Conservation (phyloP, 2,888 invertebrate species). For the Nebria brevicollis region DNA sequence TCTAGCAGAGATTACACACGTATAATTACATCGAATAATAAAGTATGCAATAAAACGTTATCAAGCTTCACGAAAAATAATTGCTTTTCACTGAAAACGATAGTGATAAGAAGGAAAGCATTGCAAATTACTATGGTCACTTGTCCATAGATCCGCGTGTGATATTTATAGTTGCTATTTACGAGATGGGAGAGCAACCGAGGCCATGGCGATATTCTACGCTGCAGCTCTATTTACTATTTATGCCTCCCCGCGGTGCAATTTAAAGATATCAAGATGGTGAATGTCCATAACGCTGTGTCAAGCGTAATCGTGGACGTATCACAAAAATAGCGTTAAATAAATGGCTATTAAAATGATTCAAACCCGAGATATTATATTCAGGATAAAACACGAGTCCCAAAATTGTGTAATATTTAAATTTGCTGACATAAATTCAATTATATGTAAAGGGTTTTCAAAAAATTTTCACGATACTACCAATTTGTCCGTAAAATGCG, state of each 20-base stretch:
- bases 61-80: neutral
- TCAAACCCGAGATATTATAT: neutral
- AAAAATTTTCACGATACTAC: too few relatives aligned
- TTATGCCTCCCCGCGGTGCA: slow-evolving; percentile 61
- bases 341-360: neutral
- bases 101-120: neutral
- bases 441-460: too few relatives aligned
- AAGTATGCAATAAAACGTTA: slow-evolving; percentile 1
- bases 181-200: slow-evolving; percentile 57
- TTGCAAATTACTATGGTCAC: slow-evolving; percentile 23
- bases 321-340: neutral
- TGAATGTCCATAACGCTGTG: slow-evolving; percentile 52
- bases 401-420: neutral
- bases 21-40: neutral
- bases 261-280: slow-evolving; percentile 62
- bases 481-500: too few relatives aligned
- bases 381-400: neutral
- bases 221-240: slow-evolving; percentile 61
- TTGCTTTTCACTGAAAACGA: neutral
- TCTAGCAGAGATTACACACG: neutral
- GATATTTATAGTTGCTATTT: slow-evolving; percentile 61
- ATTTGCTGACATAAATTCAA: too few relatives aligned
- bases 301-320: slow-evolving; percentile 23
- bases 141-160: slow-evolving; percentile 38
- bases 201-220: slow-evolving; percentile 44